phyloP scores from a whole-genome alignment of 2,888 invertebrate genomes.

The Mythimna loreyi region DNA sequence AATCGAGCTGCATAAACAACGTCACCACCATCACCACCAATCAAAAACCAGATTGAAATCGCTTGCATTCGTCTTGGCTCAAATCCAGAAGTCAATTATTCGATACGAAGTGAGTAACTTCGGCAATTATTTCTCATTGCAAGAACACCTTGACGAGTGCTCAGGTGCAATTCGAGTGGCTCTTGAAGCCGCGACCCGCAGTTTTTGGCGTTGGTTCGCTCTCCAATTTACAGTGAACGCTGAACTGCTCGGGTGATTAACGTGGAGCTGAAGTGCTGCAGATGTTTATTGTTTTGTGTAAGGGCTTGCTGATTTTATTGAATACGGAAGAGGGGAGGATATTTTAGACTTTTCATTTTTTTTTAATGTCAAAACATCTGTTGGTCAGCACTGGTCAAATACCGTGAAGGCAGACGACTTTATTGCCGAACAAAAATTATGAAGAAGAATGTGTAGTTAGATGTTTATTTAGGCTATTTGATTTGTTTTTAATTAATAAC shows the following conservation, averaged over 20 bases:
- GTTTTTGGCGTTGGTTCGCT: slow-evolving; percentile 80
- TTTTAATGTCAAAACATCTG: not conserved
- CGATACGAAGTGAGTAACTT: slow-evolving; percentile 78
- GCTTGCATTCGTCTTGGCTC: slow-evolving; percentile 74
- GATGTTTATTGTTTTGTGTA: slow-evolving; percentile 55
- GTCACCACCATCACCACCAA: slow-evolving; percentile 44
- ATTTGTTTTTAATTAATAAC: too few species aligned
- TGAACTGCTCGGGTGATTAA: slow-evolving; percentile 74
- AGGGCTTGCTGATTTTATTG: slow-evolving; percentile 24
- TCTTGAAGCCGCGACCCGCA: slow-evolving; percentile 75
- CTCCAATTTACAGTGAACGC: slow-evolving; percentile 80
- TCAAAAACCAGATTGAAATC: slow-evolving; percentile 48
- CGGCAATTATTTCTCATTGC: slow-evolving; percentile 86
- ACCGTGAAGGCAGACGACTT: too few species aligned
- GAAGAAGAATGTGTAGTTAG: too few species aligned
- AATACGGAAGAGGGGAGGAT: slow-evolving; percentile 3
- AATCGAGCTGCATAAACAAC: slow-evolving; percentile 26
- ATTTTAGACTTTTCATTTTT: not conserved
- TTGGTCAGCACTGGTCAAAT: too few species aligned
- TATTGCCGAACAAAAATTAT: too few species aligned
- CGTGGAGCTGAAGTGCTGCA: slow-evolving; percentile 47
- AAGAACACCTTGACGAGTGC: slow-evolving; percentile 84
- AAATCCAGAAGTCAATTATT: slow-evolving; percentile 87
- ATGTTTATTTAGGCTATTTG: too few species aligned
- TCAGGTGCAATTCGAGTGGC: slow-evolving; percentile 80